Conservation (phyloP, 2,113 vertebrate species). For the Phalacrocorax brasilianus region DNA sequence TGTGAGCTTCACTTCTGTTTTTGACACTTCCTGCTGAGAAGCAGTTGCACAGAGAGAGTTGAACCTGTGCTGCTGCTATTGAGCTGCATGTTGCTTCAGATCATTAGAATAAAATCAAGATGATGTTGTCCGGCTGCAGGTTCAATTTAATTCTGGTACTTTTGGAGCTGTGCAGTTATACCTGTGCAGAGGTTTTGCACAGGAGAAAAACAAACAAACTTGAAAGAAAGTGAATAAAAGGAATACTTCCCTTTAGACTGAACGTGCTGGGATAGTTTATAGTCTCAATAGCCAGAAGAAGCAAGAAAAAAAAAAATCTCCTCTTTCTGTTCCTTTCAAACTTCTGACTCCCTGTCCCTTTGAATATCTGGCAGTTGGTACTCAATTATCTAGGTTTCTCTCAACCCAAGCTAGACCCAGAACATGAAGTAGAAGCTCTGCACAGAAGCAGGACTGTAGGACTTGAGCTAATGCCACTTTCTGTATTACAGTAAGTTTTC, state of each 20-base stretch:
- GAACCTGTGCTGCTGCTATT: neutral
- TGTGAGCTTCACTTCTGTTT: constrained; percentile 20
- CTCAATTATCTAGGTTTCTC: neutral
- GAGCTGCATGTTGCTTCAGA: neutral
- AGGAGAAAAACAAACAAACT: neutral
- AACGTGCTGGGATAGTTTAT: neutral
- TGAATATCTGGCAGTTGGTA: neutral
- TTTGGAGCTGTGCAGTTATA: neutral
- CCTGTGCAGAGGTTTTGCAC: neutral
- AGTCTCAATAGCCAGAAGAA: neutral
- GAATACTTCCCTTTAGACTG: neutral
- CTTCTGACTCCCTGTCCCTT: neutral
- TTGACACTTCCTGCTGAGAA: neutral
- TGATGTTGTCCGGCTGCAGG: neutral
- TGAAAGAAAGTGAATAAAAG: neutral
- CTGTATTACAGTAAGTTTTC: neutral
- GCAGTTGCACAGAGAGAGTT: neutral
- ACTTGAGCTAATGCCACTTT: neutral
- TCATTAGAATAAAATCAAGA: neutral
- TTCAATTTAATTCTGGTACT: neutral
- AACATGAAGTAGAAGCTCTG: neutral
- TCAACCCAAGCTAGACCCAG: neutral
- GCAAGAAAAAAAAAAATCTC: neutral
- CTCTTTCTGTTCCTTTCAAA: neutral
- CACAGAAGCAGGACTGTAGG: neutral